These are phyloP conservation scores for Nesidiocoris tenuis DNA, from an alignment of 2,888 invertebrate species.

Conservation along the genomic window DNA sequence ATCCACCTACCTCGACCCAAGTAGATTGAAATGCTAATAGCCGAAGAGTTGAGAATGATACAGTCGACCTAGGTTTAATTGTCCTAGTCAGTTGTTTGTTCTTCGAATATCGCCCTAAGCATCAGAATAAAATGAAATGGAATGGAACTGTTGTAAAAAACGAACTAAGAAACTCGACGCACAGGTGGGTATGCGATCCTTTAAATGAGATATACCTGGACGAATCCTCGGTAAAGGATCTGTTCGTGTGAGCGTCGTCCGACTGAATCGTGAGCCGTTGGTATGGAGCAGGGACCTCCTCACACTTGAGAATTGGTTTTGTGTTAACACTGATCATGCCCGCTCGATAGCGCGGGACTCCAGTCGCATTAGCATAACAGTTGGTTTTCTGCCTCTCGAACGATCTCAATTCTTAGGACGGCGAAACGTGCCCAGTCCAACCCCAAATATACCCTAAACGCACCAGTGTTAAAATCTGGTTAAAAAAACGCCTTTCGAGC, in stretches of 20 bases:
- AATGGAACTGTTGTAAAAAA: not conserved
- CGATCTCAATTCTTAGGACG: not conserved
- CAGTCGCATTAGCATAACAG: constrained; percentile 15
- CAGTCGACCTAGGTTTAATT: not conserved
- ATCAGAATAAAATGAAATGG: not conserved
- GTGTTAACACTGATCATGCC: constrained; percentile 33
- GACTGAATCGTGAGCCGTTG: not conserved
- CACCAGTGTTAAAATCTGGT: too few relatives aligned
- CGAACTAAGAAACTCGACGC: not conserved
- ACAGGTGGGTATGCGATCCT: constrained; percentile 7
- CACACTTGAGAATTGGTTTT: constrained; percentile 28
- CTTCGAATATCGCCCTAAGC: not conserved
- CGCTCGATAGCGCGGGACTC: constrained; percentile 11
- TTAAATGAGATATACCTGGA: constrained; percentile 15
- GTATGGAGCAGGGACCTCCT: constrained; percentile 1
- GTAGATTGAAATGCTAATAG: not conserved
- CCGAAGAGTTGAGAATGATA: not conserved
- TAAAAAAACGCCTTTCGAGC: too few relatives aligned
- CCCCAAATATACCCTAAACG: not conserved
- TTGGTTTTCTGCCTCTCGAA: constrained; percentile 5
- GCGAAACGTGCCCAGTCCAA: not conserved
- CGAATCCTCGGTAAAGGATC: not conserved
- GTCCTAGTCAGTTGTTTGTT: not conserved
- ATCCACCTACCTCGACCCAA: too few relatives aligned
- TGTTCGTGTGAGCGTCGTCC: not conserved